These are phyloP conservation scores for Hipparchia sbordonii DNA, from an alignment of 2,888 invertebrate genomes.

Conservation along the genomic window DNA sequence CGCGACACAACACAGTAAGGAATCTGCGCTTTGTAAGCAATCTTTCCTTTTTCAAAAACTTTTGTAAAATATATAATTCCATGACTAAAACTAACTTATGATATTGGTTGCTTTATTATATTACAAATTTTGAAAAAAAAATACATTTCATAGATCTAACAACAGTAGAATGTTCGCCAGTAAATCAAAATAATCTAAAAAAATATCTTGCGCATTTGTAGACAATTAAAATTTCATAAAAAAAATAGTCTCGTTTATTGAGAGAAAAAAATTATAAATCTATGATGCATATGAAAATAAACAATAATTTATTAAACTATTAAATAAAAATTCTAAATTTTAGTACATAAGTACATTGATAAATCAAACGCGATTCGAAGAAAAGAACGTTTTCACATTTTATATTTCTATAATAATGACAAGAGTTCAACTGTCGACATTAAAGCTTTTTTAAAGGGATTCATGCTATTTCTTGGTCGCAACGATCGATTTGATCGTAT, in stretches of 20 bases:
- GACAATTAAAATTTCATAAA: not conserved
- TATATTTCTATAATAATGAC: not conserved
- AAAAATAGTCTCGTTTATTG: not conserved
- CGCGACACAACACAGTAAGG: too few relatives aligned
- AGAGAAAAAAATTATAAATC: not conserved
- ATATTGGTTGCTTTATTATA: too few relatives aligned
- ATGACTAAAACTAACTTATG: too few relatives aligned
- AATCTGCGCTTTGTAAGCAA: too few relatives aligned
- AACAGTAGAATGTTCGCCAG: not conserved
- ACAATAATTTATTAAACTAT: not conserved
- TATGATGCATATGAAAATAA: not conserved
- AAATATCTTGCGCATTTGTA: not conserved
- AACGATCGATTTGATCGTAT: not conserved
- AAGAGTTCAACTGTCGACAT: conserved; percentile 3
- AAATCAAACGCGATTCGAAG: not conserved
- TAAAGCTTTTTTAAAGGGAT: not conserved
- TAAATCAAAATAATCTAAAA: not conserved
- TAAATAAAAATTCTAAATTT: not conserved
- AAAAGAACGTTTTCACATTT: not conserved
- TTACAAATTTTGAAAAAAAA: too few relatives aligned
- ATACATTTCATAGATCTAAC: not conserved
- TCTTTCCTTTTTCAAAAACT: too few relatives aligned
- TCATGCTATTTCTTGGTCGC: not conserved
- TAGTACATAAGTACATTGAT: not conserved
- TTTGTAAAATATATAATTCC: too few relatives aligned